phyloP scores from a whole-genome alignment of 2,797 vertebrate genomes.

The Trichosurus vulpecula region DNA sequence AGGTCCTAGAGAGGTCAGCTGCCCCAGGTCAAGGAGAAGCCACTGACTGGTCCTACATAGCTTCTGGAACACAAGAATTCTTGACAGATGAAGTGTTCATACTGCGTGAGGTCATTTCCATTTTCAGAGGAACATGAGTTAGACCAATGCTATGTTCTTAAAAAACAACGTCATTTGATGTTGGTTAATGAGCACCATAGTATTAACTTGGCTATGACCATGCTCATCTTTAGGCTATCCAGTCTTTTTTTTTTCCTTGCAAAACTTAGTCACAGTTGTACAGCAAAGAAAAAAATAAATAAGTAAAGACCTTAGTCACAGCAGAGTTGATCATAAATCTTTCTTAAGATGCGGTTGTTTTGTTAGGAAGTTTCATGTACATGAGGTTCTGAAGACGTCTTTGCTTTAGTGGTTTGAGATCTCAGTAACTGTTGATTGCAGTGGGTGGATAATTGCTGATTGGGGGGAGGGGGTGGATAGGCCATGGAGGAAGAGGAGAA shows the following conservation, averaged over 20 bases:
- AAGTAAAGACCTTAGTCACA: not conserved
- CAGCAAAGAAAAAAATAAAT: not conserved
- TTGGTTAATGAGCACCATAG: not conserved
- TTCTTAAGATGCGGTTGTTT: not conserved
- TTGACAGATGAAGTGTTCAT: constrained; percentile 37
- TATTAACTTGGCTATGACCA: constrained; percentile 14
- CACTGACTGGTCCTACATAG: not conserved
- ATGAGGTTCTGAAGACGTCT: not conserved
- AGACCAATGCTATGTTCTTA: not conserved
- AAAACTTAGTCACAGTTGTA: not conserved
- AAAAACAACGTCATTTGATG: constrained; percentile 50
- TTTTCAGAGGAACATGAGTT: constrained; percentile 42
- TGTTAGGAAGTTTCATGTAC: not conserved
- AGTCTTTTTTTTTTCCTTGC: not conserved
- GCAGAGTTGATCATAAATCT: not conserved
- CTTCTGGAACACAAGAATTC: constrained; percentile 17
- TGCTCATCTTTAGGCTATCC: not conserved
- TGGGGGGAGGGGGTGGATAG: not conserved
- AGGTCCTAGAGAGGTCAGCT: not conserved
- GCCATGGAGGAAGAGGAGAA: not conserved
- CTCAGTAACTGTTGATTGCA: not conserved
- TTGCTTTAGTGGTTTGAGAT: not conserved
- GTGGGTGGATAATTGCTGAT: not conserved
- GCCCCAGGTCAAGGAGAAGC: not conserved
- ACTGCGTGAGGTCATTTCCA: constrained; percentile 61